Percentiles rank a stretch among this genome's conserved stretches.
Evolutionary conservation across 2,888 invertebrate genomes (phyloP).

Genomic region (Epinotia bilunana): DNA sequence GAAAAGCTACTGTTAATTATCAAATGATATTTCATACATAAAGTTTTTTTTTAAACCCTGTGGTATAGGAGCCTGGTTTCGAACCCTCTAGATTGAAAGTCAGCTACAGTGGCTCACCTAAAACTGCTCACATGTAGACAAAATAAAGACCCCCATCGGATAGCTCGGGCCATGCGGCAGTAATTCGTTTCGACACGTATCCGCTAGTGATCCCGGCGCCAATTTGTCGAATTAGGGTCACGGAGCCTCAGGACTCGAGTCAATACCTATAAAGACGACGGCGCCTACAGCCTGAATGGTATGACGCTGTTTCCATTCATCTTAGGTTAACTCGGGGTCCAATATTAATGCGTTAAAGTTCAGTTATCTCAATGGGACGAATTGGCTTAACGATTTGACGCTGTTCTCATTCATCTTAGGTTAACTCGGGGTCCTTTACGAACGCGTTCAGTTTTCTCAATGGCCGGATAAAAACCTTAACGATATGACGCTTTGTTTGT

Average conservation of each 20-base stretch:
- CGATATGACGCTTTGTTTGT: background rate
- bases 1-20: no score
- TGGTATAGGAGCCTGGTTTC: no score
- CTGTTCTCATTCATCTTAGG: background rate
- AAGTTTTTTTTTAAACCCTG: no score
- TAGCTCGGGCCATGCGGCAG: slow-evolving; percentile 1
- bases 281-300: background rate
- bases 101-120: no score
- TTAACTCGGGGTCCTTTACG: background rate
- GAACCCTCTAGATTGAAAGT: no score
- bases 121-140: no score
- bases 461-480: no score
- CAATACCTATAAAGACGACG: slow-evolving; percentile 5
- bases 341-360: background rate
- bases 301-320: background rate
- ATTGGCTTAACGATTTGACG: background rate
- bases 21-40: no score
- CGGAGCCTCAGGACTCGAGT: background rate
- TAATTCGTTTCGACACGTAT: slow-evolving; percentile 20
- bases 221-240: slow-evolving; percentile 30
- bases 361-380: background rate
- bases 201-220: slow-evolving; percentile 21
- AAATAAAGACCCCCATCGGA: background rate
- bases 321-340: background rate
- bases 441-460: background rate